Evolutionary conservation across 2,113 vertebrate genomes (phyloP).

Genomic region (Perca fluviatilis): DNA sequence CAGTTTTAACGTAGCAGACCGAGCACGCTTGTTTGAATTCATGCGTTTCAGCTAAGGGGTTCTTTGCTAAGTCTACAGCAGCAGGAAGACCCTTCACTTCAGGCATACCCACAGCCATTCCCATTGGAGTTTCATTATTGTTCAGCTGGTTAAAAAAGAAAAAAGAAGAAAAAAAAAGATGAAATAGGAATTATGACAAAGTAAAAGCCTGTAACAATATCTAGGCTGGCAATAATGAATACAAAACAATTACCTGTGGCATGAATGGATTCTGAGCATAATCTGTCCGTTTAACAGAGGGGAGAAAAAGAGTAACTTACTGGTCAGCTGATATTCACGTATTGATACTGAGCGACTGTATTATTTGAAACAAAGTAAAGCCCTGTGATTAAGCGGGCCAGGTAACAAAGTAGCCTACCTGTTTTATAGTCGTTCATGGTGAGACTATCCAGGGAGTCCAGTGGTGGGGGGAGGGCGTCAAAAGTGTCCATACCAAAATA

Average conservation of each 20-base stretch:
- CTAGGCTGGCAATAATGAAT: neutral
- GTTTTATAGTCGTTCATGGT: slow-evolving; percentile 88
- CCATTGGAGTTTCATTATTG: slow-evolving; percentile 84
- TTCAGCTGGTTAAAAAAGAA: slow-evolving; percentile 85
- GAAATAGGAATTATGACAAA: neutral
- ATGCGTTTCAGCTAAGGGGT: slow-evolving; percentile 94
- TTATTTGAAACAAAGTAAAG: neutral
- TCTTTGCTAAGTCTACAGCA: slow-evolving; percentile 80
- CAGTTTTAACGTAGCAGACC: slow-evolving; percentile 91
- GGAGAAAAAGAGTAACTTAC: neutral
- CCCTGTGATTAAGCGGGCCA: too few species aligned
- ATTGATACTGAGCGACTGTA: neutral
- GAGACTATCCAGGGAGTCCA: slow-evolving; percentile 89
- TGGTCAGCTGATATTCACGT: neutral
- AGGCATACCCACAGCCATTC: slow-evolving; percentile 84
- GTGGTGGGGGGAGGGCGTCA: slow-evolving; percentile 73
- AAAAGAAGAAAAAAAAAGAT: slow-evolving; percentile 29
- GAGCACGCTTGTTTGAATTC: slow-evolving; percentile 95
- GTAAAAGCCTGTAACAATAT: neutral
- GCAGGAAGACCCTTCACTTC: slow-evolving; percentile 71
- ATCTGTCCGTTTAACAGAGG: slow-evolving; percentile 40
- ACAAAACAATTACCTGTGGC: slow-evolving; percentile 68
- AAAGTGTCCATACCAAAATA: slow-evolving; percentile 87
- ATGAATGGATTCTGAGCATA: slow-evolving; percentile 71
- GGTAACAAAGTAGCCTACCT: slow-evolving; percentile 80